Evolutionary conservation across 2,113 vertebrate genomes (phyloP).

Genomic region (Ctenomys sociabilis): DNA sequence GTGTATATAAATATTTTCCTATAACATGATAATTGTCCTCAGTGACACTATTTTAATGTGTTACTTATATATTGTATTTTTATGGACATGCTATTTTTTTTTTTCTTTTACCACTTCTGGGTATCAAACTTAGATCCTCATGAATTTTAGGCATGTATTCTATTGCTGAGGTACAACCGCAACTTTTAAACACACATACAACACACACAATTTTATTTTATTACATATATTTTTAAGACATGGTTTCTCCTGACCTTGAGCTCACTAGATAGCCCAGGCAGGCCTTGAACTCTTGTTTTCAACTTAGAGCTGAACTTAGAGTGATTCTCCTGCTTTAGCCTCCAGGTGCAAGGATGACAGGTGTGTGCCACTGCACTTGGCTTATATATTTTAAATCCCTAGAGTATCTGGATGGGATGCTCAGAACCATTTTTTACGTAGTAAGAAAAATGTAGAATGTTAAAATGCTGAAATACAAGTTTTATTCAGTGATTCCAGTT

Average conservation of each 20-base stretch:
- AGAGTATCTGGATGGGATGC: neutral
- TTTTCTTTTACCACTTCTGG: neutral
- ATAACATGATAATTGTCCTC: neutral
- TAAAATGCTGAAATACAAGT: conserved; percentile 24
- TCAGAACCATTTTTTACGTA: conserved; percentile 44
- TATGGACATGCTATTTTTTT: neutral
- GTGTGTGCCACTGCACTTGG: neutral
- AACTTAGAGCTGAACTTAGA: neutral
- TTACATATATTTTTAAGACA: neutral
- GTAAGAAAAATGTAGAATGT: neutral
- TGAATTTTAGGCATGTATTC: neutral
- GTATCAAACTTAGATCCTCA: neutral
- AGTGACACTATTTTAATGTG: neutral
- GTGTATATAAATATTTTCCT: neutral
- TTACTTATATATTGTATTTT: neutral
- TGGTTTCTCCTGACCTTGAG: neutral
- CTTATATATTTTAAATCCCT: neutral
- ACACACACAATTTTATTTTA: neutral
- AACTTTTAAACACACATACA: neutral
- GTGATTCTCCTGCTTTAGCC: neutral
- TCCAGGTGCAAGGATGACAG: neutral
- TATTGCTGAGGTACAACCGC: neutral
- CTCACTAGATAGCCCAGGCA: neutral
- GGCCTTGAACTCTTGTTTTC: neutral
- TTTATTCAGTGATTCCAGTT: conserved; percentile 34